These are phyloP conservation scores for Microchirus variegatus DNA, from an alignment of 2,797 vertebrate genomes.

Conservation along the genomic window DNA sequence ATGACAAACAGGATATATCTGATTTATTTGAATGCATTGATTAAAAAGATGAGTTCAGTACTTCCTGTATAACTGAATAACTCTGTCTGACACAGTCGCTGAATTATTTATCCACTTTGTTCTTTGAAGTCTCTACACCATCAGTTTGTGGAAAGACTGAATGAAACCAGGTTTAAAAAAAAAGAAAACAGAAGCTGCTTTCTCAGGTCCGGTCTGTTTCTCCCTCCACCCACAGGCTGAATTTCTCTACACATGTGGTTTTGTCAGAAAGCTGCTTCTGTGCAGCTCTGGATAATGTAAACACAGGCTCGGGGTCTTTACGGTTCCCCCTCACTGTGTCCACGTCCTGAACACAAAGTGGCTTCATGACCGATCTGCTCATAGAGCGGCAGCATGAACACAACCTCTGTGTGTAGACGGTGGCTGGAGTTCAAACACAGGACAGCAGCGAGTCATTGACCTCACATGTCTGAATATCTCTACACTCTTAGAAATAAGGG, in stretches of 20 bases:
- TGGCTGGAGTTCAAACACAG: conserved; percentile 24
- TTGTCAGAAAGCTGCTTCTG: conserved; percentile 44
- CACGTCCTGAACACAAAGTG: conserved; percentile 3
- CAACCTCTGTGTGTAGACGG: conserved; percentile 19
- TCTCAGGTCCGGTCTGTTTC: conserved; percentile 28
- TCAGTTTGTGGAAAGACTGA: conserved; percentile 23
- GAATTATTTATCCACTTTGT: too few species aligned
- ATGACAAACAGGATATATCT: too few species aligned
- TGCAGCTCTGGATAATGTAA: conserved; percentile 39
- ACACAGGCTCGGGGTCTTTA: conserved; percentile 15
- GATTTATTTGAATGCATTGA: too few species aligned
- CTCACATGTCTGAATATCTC: too few species aligned
- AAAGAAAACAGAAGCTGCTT: conserved; percentile 51
- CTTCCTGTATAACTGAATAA: too few species aligned
- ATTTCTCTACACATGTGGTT: conserved; percentile 33
- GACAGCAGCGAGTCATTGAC: background rate
- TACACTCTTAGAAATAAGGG: too few species aligned
- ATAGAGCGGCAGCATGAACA: conserved; percentile 16
- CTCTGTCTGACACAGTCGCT: too few species aligned
- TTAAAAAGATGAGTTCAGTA: too few species aligned
- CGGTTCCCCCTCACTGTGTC: conserved; percentile 10
- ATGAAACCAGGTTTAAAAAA: conserved; percentile 31
- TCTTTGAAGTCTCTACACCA: background rate
- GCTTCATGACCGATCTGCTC: conserved; percentile 10
- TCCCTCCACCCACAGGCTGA: conserved; percentile 4